phyloP scores from a whole-genome alignment of 2,888 invertebrate species.

The Tanytarsus gracilentus region DNA sequence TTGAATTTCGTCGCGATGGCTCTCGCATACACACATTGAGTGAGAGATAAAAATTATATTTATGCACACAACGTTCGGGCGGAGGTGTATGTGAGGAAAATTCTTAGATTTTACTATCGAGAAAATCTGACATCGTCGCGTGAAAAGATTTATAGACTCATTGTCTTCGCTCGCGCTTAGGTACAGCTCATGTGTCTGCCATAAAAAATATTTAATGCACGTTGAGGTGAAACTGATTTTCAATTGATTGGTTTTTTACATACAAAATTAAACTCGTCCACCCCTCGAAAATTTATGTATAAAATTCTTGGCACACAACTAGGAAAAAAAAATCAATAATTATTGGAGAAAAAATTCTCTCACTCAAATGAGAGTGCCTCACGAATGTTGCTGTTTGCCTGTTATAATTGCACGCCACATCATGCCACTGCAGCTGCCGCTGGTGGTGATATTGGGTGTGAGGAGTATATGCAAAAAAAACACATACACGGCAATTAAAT shows the following conservation, averaged over 20 bases:
- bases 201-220: no score
- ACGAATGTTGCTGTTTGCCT: no score
- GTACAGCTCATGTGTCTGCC: no score
- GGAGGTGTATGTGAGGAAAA: background rate
- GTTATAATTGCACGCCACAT: no score
- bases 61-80: constrained; percentile 10
- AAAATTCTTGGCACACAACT: background rate
- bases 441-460: no score
- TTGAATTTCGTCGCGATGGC: background rate
- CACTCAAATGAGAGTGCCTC: no score
- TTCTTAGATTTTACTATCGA: background rate
- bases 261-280: background rate
- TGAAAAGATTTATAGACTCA: constrained; percentile 25
- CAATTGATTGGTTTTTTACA: no score
- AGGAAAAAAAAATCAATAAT: background rate
- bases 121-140: constrained; percentile 27
- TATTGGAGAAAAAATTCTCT: no score
- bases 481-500: background rate
- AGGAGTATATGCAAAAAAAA: no score
- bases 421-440: no score
- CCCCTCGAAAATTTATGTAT: background rate
- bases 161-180: constrained; percentile 3
- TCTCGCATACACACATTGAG: background rate
- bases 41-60: constrained; percentile 3
- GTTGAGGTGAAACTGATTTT: no score